Conservation (phyloP, 2,113 vertebrate species). For the Ctenomys sociabilis region DNA sequence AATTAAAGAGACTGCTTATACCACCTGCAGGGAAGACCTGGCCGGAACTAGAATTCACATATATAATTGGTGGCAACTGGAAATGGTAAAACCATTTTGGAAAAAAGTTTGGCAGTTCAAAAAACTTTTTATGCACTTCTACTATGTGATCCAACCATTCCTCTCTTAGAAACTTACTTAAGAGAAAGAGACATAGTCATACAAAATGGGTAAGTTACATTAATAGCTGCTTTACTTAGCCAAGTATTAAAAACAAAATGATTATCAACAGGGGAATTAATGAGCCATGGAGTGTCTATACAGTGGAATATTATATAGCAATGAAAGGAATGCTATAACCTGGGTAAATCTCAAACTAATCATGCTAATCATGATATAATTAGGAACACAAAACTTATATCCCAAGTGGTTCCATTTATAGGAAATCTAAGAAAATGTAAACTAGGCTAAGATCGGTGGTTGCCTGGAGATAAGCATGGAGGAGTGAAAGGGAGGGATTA, state of each 20-base stretch:
- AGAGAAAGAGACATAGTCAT: not conserved
- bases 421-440: slow-evolving; percentile 23
- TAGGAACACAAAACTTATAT: not conserved
- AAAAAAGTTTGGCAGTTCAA: not conserved
- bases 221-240: not conserved
- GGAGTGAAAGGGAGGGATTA: not conserved
- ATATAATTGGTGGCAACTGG: not conserved
- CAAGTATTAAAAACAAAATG: not conserved
- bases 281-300: not conserved
- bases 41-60: not conserved
- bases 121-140: not conserved
- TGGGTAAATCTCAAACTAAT: not conserved
- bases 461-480: not conserved
- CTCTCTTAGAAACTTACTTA: not conserved
- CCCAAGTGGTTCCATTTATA: not conserved
- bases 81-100: not conserved
- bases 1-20: not conserved
- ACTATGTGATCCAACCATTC: not conserved
- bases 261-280: not conserved
- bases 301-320: not conserved
- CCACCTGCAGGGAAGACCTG: not conserved
- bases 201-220: not conserved
- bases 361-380: not conserved
- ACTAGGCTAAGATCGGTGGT: not conserved
- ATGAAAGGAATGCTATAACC: not conserved